Percentiles rank a stretch among this genome's conserved stretches.
Evolutionary conservation across 2,888 invertebrate genomes (phyloP).

Genomic region (Sphaerophoria taeniata): DNA sequence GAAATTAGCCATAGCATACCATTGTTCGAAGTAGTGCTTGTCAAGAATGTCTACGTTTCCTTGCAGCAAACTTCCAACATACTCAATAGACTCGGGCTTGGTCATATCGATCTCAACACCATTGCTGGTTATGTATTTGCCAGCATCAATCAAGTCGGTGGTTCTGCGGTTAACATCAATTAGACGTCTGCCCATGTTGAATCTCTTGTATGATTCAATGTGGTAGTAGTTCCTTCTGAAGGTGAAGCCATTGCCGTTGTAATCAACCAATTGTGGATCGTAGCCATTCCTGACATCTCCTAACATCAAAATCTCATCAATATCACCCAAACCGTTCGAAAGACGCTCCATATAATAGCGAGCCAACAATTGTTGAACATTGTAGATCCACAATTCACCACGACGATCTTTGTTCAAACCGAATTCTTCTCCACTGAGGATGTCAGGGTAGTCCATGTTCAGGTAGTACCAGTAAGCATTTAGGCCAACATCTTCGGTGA

Average conservation of each 20-base stretch:
- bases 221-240: constrained; percentile 85
- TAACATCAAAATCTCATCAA: constrained; percentile 85
- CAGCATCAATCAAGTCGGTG: constrained; percentile 83
- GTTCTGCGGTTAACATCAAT: constrained; percentile 82
- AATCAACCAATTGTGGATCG: constrained; percentile 86
- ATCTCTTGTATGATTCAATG: constrained; percentile 82
- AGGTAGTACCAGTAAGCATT: constrained; percentile 87
- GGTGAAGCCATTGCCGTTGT: constrained; percentile 87
- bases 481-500: constrained; percentile 88
- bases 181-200: constrained; percentile 77
- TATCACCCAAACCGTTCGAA: constrained; percentile 87
- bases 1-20: constrained; percentile 77
- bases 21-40: constrained; percentile 79
- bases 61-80: constrained; percentile 85
- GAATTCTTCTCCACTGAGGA: constrained; percentile 85
- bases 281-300: constrained; percentile 85
- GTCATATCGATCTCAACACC: constrained; percentile 79
- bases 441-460: constrained; percentile 86
- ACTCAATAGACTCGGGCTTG: constrained; percentile 83
- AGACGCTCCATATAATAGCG: constrained; percentile 91
- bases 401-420: constrained; percentile 85
- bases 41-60: constrained; percentile 83
- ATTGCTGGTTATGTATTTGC: constrained; percentile 80
- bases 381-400: constrained; percentile 87
- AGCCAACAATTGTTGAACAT: constrained; percentile 87